A percentile compares a stretch with the other conserved stretches of the same genome.
These are phyloP conservation scores for Caenorhabditis panamensis DNA, from an alignment of 2,888 invertebrate genomes.

Conservation along the genomic window DNA sequence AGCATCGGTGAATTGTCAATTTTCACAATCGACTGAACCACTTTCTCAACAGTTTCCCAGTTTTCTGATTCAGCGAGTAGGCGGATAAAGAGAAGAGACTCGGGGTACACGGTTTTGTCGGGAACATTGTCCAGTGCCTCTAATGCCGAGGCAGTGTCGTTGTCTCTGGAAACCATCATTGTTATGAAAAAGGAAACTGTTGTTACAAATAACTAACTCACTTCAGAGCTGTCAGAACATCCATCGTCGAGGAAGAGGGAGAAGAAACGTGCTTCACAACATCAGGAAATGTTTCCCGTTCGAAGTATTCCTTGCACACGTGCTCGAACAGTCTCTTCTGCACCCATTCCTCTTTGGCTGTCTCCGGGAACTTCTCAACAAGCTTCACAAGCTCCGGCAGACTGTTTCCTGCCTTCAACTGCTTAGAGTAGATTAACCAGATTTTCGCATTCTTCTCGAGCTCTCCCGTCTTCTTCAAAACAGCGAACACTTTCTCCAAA, in stretches of 20 bases:
- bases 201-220: background rate
- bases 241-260: background rate
- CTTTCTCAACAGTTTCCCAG: constrained; percentile 44
- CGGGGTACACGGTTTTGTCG: constrained; percentile 39
- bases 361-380: background rate
- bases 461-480: background rate
- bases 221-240: constrained; percentile 23
- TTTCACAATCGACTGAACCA: background rate
- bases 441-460: constrained; percentile 7
- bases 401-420: background rate
- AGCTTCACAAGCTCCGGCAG: background rate
- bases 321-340: constrained; percentile 20
- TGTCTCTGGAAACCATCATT: constrained; percentile 21
- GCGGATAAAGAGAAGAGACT: constrained; percentile 36
- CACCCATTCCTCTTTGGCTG: constrained; percentile 12
- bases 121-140: constrained; percentile 38
- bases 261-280: background rate
- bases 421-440: constrained; percentile 22
- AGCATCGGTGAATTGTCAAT: constrained; percentile 11
- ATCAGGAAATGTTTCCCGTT: constrained; percentile 13
- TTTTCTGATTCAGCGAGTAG: constrained; percentile 51
- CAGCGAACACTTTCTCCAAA: background rate
- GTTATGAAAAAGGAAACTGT: background rate
- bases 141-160: constrained; percentile 31
- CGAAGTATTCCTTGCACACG: constrained; percentile 35